phyloP scores from a whole-genome alignment of 2,113 vertebrate species.

The Varanus salvator region DNA sequence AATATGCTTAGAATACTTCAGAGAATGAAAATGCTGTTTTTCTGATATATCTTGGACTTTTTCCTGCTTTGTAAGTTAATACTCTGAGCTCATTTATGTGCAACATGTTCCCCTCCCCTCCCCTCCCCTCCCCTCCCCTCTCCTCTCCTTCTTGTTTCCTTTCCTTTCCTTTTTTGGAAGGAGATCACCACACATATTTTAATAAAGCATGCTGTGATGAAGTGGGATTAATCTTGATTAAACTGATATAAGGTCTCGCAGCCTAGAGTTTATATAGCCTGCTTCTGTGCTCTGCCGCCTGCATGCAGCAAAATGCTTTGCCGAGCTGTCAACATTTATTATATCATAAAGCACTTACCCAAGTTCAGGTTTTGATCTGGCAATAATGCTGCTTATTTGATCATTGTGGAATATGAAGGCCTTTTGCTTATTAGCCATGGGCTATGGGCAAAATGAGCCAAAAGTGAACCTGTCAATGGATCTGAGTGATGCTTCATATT shows the following conservation, averaged over 20 bases:
- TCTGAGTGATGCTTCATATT: not conserved
- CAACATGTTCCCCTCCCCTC: not conserved
- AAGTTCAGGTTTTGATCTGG: conserved; percentile 1
- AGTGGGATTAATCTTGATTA: not conserved
- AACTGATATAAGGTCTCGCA: not conserved
- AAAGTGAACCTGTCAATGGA: not conserved
- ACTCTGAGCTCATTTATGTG: not conserved
- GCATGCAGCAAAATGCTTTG: not conserved
- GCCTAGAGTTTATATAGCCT: not conserved
- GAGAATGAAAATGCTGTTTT: not conserved
- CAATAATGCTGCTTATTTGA: conserved; percentile 5
- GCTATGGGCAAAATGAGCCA: not conserved
- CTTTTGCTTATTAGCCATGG: not conserved
- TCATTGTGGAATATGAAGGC: not conserved
- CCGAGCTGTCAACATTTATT: not conserved
- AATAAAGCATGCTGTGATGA: not conserved
- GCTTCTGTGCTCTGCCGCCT: not conserved
- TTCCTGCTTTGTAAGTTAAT: not conserved
- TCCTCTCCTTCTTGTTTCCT: not conserved
- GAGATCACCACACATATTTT: not conserved
- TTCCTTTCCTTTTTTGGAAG: not conserved
- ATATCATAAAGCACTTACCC: conserved; percentile 1
- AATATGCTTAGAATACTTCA: not conserved
- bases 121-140: not conserved
- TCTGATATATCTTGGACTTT: not conserved